Percentiles rank a stretch among this genome's conserved stretches.
Conservation (phyloP, 2,113 vertebrate genomes). For the Brachirus orientalis region DNA sequence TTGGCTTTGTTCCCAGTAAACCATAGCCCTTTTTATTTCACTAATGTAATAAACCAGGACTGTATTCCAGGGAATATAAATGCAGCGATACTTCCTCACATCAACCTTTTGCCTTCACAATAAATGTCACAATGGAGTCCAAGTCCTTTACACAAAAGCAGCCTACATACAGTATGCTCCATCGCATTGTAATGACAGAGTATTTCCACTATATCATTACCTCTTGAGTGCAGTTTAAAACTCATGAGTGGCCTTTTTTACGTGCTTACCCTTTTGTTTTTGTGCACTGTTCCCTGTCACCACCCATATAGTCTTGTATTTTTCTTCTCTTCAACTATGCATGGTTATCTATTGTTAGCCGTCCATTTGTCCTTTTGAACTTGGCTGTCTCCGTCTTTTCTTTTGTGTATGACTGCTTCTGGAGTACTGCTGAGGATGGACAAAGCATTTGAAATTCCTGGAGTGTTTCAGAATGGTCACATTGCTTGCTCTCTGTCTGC, state of each 20-base stretch:
- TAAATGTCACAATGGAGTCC: slow-evolving; percentile 7
- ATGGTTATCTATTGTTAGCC: slow-evolving; percentile 34
- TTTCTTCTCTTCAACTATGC: slow-evolving; percentile 26
- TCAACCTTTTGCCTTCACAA: slow-evolving; percentile 21
- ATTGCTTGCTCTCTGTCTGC: slow-evolving; percentile 6
- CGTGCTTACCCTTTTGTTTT: slow-evolving; percentile 2
- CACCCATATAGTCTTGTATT: slow-evolving; percentile 28
- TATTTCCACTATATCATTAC: slow-evolving; percentile 27
- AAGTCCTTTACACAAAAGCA: slow-evolving; percentile 5
- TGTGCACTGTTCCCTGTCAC: slow-evolving; percentile 11
- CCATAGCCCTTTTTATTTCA: slow-evolving; percentile 27
- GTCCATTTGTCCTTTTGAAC: slow-evolving; percentile 34
- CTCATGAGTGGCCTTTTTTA: slow-evolving; percentile 1
- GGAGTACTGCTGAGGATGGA: neutral
- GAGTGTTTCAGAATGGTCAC: slow-evolving; percentile 24
- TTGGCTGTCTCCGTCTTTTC: slow-evolving; percentile 25
- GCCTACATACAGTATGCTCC: neutral
- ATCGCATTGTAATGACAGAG: slow-evolving; percentile 8
- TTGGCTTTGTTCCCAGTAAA: slow-evolving; percentile 51
- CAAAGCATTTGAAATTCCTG: slow-evolving; percentile 12
- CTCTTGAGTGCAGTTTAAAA: slow-evolving; percentile 16
- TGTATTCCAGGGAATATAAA: slow-evolving; percentile 11
- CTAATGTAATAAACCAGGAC: slow-evolving; percentile 29
- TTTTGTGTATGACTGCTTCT: slow-evolving; percentile 4
- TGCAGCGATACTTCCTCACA: slow-evolving; percentile 11